These are phyloP conservation scores for Hylaeus volcanicus DNA, from an alignment of 1,140 invertebrate genomes.

Conservation along the genomic window DNA sequence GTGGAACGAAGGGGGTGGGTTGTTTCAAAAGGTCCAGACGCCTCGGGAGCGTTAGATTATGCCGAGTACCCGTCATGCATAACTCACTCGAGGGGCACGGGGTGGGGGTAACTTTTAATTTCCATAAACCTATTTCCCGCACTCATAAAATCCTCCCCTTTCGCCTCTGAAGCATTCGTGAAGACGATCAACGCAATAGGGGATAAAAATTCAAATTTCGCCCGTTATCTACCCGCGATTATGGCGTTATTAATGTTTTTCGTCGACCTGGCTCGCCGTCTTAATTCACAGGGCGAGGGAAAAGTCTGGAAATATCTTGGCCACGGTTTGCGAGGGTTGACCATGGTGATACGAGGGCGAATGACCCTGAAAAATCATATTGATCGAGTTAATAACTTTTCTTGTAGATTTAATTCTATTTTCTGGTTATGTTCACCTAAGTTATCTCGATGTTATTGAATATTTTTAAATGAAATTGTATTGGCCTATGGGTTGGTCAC, in stretches of 20 bases:
- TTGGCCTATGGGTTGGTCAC: too few species aligned
- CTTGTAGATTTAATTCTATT: too few species aligned
- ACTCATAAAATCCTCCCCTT: conserved; percentile 49
- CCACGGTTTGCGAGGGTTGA: too few species aligned
- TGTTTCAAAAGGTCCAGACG: not conserved
- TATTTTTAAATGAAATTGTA: too few species aligned
- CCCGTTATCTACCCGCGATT: conserved; percentile 3
- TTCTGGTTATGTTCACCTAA: too few species aligned
- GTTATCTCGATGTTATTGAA: too few species aligned
- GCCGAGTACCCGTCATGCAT: conserved; percentile 53
- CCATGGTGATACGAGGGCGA: too few species aligned
- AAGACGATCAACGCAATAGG: conserved; percentile 25
- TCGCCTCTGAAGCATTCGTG: not conserved
- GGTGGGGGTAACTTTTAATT: conserved; percentile 73
- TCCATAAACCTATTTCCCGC: conserved; percentile 71
- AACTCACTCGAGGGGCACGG: conserved; percentile 57
- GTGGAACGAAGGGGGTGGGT: too few species aligned
- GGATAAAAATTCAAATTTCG: conserved; percentile 68
- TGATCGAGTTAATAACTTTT: too few species aligned
- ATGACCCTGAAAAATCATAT: too few species aligned
- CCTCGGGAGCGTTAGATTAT: conserved; percentile 41
- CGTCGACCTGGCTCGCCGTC: conserved; percentile 25
- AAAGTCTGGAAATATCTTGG: not conserved
- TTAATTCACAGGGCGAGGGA: not conserved
- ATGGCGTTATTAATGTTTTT: conserved; percentile 18